phyloP scores from a whole-genome alignment of 2,797 vertebrate species.

The Enteromius fasciolatus region DNA sequence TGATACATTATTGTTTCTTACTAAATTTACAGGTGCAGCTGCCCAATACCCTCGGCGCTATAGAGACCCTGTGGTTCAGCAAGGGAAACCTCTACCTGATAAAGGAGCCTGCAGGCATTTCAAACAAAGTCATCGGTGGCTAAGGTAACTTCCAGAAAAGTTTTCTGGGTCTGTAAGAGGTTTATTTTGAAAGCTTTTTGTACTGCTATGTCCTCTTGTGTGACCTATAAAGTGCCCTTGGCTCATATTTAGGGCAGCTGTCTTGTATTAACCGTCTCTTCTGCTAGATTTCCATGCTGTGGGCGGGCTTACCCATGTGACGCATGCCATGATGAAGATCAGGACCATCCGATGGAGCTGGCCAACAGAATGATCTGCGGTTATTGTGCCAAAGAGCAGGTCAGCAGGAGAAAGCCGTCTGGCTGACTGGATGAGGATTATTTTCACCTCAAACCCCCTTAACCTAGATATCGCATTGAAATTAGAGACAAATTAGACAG shows the following conservation, averaged over 20 bases:
- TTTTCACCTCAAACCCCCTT: not conserved
- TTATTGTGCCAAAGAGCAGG: constrained; percentile 85
- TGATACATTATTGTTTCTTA: not conserved
- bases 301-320: constrained; percentile 83
- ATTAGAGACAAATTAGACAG: constrained; percentile 2
- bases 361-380: constrained; percentile 85
- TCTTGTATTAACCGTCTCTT: not conserved
- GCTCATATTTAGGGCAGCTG: not conserved
- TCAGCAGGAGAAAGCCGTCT: constrained; percentile 47
- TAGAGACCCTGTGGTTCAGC: constrained; percentile 79
- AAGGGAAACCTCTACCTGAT: constrained; percentile 82
- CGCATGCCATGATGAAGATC: constrained; percentile 80
- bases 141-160: constrained; percentile 71
- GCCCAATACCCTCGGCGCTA: constrained; percentile 57
- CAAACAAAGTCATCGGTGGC: constrained; percentile 84
- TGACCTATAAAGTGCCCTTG: not conserved
- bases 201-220: not conserved
- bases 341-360: constrained; percentile 84
- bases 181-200: not conserved
- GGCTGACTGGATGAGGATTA: not conserved
- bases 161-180: not conserved
- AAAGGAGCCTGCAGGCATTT: constrained; percentile 82
- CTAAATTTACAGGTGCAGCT: constrained; percentile 61
- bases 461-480: not conserved
- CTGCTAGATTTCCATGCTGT: constrained; percentile 83